Percentiles rank a stretch among this genome's conserved stretches.
phyloP scores from a whole-genome alignment of 2,888 invertebrate species.

The Automeris io region DNA sequence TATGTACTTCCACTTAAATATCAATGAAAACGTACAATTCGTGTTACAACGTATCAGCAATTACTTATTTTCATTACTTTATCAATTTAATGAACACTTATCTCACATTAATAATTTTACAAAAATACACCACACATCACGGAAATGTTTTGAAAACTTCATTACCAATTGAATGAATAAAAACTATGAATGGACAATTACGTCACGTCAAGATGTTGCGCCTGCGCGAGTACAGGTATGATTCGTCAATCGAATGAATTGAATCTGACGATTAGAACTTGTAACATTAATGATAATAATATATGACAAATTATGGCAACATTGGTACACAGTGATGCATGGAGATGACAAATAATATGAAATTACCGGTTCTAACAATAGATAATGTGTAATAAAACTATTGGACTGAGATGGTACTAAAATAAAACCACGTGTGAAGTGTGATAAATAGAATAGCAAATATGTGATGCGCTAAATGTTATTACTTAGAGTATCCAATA shows the following conservation, averaged over 20 bases:
- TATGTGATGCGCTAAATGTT: no score
- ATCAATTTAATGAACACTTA: conserved; percentile 8
- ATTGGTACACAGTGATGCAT: no score
- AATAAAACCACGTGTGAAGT: no score
- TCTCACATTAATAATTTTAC: conserved; percentile 19
- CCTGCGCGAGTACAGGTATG: conserved; percentile 51
- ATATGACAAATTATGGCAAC: no score
- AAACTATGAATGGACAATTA: conserved; percentile 76
- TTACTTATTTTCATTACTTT: conserved; percentile 11
- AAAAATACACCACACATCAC: conserved; percentile 42
- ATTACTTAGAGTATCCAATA: no score
- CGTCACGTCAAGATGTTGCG: conserved; percentile 71
- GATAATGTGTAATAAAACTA: no score
- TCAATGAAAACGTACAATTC: conserved; percentile 70
- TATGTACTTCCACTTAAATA: conserved; percentile 51
- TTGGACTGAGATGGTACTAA: no score
- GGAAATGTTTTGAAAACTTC: conserved; percentile 52
- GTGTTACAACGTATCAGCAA: conserved; percentile 28
- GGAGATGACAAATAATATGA: no score
- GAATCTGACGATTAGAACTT: no score
- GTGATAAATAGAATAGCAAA: no score
- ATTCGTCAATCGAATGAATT: conserved; percentile 9
- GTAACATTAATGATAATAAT: no score
- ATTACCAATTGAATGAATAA: conserved; percentile 70
- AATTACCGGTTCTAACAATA: no score